Evolutionary conservation across 2,797 vertebrate species (phyloP).

Genomic region (Sebastes taczanowskii): DNA sequence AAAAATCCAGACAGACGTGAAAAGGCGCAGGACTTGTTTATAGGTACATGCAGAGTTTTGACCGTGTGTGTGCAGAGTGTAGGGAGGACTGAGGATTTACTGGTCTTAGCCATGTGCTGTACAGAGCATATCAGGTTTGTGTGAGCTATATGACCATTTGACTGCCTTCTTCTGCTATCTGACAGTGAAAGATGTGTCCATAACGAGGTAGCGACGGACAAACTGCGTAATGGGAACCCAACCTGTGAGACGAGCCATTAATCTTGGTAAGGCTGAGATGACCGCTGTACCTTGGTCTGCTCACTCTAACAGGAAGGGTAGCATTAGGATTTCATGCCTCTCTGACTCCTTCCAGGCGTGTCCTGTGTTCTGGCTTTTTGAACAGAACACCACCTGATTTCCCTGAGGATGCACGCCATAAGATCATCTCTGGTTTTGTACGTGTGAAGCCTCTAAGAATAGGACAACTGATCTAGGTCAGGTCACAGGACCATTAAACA

Average conservation of each 20-base stretch:
- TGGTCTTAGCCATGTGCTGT: slow-evolving; percentile 44
- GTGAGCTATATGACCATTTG: slow-evolving; percentile 28
- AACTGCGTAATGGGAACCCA: slow-evolving; percentile 68
- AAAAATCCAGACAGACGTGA: background rate
- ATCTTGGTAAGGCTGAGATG: slow-evolving; percentile 72
- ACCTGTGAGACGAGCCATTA: slow-evolving; percentile 72
- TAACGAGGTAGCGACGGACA: slow-evolving; percentile 75
- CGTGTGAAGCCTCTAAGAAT: slow-evolving; percentile 41
- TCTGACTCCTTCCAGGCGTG: slow-evolving; percentile 66
- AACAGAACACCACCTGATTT: slow-evolving; percentile 61
- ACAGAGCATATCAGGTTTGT: slow-evolving; percentile 62
- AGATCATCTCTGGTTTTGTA: slow-evolving; percentile 54
- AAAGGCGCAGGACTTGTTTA: background rate
- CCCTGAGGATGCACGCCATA: slow-evolving; percentile 33
- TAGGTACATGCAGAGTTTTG: background rate
- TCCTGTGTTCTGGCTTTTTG: slow-evolving; percentile 61
- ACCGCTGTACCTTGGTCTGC: slow-evolving; percentile 70
- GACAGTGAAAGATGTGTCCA: slow-evolving; percentile 71
- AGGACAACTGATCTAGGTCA: slow-evolving; percentile 59
- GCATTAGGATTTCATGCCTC: slow-evolving; percentile 67
- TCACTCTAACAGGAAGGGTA: slow-evolving; percentile 72
- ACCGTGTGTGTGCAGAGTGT: slow-evolving; percentile 16
- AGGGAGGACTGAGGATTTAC: slow-evolving; percentile 30
- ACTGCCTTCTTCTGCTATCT: slow-evolving; percentile 35
- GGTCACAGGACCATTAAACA: slow-evolving; percentile 59